Conservation (phyloP, 2,113 vertebrate genomes). For the Meleagris gallopavo region DNA sequence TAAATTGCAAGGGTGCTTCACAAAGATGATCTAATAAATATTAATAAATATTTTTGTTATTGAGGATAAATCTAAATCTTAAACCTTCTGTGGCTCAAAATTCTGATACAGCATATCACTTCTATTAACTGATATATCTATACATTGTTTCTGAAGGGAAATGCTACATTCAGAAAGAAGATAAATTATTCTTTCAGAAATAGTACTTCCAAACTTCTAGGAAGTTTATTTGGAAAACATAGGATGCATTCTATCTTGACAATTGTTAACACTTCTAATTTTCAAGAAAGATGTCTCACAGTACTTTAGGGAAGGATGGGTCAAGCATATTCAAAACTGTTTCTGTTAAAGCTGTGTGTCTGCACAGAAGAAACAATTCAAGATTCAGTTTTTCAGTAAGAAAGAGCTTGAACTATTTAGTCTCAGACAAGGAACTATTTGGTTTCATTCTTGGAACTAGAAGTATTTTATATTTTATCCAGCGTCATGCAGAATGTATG, state of each 20-base stretch:
- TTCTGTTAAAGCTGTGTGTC: neutral
- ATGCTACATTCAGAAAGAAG: neutral
- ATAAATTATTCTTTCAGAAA: neutral
- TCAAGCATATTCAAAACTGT: neutral
- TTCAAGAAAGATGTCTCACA: neutral
- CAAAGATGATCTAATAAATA: neutral
- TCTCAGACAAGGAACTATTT: neutral
- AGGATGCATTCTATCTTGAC: neutral
- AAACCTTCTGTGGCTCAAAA: neutral
- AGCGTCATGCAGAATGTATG: neutral
- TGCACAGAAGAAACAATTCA: neutral
- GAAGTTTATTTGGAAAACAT: neutral
- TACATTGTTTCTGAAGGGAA: neutral
- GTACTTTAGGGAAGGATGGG: neutral
- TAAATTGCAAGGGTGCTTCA: neutral
- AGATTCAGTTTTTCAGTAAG: neutral
- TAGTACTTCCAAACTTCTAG: accelerated
- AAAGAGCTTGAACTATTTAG: neutral
- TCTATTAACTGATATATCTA: neutral
- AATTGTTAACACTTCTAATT: neutral
- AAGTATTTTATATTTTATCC: neutral
- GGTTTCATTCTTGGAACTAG: neutral
- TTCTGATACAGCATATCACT: neutral
- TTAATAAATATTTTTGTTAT: neutral
- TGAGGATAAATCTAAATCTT: neutral